phyloP scores from a whole-genome alignment of 2,888 invertebrate genomes.

The Chloroclystis v-ata region DNA sequence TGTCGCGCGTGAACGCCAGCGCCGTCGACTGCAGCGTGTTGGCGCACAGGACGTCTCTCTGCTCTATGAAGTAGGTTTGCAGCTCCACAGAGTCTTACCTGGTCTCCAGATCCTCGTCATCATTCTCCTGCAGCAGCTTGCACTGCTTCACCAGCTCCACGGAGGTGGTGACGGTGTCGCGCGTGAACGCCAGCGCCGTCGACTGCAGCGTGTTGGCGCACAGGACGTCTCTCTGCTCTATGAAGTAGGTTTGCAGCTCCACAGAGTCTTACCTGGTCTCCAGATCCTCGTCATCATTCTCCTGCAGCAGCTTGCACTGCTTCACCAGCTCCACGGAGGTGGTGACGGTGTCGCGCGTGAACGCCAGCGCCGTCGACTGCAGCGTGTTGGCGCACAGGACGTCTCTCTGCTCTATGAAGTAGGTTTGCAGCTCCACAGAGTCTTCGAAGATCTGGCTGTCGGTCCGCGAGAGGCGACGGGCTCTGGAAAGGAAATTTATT shows the following conservation, averaged over 20 bases:
- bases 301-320: slow-evolving; percentile 86
- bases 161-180: slow-evolving; percentile 84
- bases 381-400: slow-evolving; percentile 87
- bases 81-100: slow-evolving; percentile 96
- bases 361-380: slow-evolving; percentile 91
- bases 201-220: slow-evolving; percentile 91
- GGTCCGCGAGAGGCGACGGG: slow-evolving; percentile 90
- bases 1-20: slow-evolving; percentile 85
- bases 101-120: slow-evolving; percentile 87
- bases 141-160: slow-evolving; percentile 87
- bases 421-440: slow-evolving; percentile 93
- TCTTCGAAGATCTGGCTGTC: slow-evolving; percentile 98
- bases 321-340: slow-evolving; percentile 86
- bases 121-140: slow-evolving; percentile 86
- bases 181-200: slow-evolving; percentile 89
- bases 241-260: slow-evolving; percentile 94
- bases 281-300: slow-evolving; percentile 86
- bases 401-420: slow-evolving; percentile 87
- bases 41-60: slow-evolving; percentile 85
- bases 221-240: slow-evolving; percentile 83
- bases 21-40: slow-evolving; percentile 92
- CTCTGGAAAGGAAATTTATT: slow-evolving; percentile 68
- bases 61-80: slow-evolving; percentile 92
- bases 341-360: slow-evolving; percentile 86
- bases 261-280: too few species aligned